These are phyloP conservation scores for Lepus townsendii DNA, from an alignment of 2,797 vertebrate genomes.

Conservation along the genomic window DNA sequence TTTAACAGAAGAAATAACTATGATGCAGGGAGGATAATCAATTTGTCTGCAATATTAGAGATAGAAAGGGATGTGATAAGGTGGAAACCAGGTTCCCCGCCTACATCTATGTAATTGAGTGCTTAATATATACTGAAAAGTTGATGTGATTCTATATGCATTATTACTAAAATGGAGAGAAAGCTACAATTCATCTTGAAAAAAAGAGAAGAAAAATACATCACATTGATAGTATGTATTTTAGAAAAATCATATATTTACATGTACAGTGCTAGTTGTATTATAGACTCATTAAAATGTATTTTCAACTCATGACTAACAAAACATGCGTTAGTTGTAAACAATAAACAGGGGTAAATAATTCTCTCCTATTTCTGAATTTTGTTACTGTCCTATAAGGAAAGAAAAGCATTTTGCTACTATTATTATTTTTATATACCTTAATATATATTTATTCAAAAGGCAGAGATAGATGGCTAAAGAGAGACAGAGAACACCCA, in stretches of 20 bases:
- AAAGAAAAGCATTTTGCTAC: background rate
- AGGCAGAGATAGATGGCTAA: too few relatives aligned
- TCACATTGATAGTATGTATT: background rate
- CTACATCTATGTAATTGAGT: background rate
- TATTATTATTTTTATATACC: too few relatives aligned
- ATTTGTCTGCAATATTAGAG: background rate
- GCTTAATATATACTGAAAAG: background rate
- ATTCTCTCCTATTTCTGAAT: background rate
- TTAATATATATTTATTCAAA: too few relatives aligned
- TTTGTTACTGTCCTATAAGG: background rate
- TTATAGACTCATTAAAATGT: background rate
- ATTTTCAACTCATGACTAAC: constrained; percentile 21
- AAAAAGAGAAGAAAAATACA: background rate
- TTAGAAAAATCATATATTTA: background rate
- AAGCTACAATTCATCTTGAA: background rate
- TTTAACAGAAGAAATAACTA: constrained; percentile 28
- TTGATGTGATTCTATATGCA: background rate
- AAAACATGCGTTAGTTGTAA: background rate
- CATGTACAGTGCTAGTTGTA: background rate
- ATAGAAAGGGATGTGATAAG: background rate
- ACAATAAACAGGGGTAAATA: background rate
- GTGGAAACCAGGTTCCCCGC: background rate
- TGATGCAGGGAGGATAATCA: background rate
- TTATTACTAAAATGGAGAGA: background rate
- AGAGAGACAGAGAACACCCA: too few relatives aligned